A percentile compares a stretch with the other conserved stretches of the same genome.
Conservation (phyloP, 2,888 invertebrate genomes). For the Ophion costatus region DNA sequence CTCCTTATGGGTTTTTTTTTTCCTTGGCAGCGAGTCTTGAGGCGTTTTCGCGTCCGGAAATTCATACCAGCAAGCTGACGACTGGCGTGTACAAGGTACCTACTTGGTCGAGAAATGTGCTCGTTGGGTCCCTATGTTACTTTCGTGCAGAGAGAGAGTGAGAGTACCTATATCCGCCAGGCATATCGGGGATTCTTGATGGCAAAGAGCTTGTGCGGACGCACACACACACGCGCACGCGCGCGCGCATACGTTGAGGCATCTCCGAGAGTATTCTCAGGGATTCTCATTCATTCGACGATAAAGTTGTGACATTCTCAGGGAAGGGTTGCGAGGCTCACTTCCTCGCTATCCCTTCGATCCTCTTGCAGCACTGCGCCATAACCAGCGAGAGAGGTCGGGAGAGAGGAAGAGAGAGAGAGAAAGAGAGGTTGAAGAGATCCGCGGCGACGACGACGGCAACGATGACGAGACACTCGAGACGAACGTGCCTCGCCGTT, state of each 20-base stretch:
- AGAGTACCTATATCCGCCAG: constrained; percentile 64
- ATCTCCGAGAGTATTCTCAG: constrained; percentile 41
- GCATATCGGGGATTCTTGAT: constrained; percentile 67
- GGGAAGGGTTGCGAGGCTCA: constrained; percentile 21
- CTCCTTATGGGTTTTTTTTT: constrained; percentile 12
- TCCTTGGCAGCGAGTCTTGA: constrained; percentile 42
- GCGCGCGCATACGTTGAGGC: no score
- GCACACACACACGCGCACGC: not conserved
- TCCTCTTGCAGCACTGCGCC: not conserved
- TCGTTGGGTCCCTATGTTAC: constrained; percentile 63
- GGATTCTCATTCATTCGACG: constrained; percentile 63
- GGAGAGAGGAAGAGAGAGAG: no score
- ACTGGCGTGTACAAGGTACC: constrained; percentile 48
- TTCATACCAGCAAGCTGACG: constrained; percentile 57
- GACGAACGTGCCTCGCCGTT: constrained; percentile 51
- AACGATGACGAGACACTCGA: constrained; percentile 53
- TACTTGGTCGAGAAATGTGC: constrained; percentile 59
- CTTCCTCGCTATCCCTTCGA: not conserved
- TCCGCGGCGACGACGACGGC: constrained; percentile 1
- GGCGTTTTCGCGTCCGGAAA: constrained; percentile 64
- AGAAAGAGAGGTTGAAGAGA: constrained; percentile 21
- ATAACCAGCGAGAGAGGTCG: not conserved
- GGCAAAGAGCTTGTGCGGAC: constrained; percentile 29
- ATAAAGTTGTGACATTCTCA: constrained; percentile 36
- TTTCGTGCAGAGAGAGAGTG: constrained; percentile 23